phyloP scores from a whole-genome alignment of 2,113 vertebrate species.

The Pterocles burchelli region DNA sequence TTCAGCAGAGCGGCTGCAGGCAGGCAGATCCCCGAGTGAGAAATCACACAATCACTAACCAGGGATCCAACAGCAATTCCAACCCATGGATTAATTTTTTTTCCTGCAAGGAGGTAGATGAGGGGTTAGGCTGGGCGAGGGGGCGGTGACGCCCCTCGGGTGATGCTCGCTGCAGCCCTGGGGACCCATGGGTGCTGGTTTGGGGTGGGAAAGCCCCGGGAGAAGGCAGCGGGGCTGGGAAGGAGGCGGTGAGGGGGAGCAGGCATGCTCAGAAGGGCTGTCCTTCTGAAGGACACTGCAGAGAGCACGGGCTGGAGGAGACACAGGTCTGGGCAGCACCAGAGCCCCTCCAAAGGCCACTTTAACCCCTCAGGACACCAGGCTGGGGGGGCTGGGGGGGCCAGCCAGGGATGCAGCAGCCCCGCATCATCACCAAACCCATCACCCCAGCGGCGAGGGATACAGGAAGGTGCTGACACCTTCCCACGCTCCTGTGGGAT shows the following conservation, averaged over 20 bases:
- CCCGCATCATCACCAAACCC: not conserved
- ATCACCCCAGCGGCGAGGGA: fast-evolving
- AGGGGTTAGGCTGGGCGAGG: not conserved
- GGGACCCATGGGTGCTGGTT: not conserved
- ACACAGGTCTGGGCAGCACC: not conserved
- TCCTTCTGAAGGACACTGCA: conserved; percentile 75
- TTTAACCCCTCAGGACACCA: not conserved
- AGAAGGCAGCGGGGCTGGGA: not conserved
- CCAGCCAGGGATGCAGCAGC: not conserved
- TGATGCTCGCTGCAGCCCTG: not conserved
- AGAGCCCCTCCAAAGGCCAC: not conserved
- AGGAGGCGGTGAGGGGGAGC: not conserved
- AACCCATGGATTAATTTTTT: not conserved
- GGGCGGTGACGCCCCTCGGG: fast-evolving
- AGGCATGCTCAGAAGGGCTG: conserved; percentile 66
- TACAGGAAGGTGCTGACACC: not conserved
- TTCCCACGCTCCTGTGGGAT: fast-evolving
- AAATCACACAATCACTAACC: not conserved
- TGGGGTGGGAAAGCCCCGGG: not conserved
- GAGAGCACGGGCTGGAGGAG: conserved; percentile 30
- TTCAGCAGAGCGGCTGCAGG: not conserved
- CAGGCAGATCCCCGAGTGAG: not conserved
- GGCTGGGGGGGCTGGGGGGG: not conserved
- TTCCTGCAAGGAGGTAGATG: not conserved
- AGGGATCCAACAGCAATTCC: not conserved